Conservation (phyloP, 1,140 invertebrate species). For the Drosophila orena region DNA sequence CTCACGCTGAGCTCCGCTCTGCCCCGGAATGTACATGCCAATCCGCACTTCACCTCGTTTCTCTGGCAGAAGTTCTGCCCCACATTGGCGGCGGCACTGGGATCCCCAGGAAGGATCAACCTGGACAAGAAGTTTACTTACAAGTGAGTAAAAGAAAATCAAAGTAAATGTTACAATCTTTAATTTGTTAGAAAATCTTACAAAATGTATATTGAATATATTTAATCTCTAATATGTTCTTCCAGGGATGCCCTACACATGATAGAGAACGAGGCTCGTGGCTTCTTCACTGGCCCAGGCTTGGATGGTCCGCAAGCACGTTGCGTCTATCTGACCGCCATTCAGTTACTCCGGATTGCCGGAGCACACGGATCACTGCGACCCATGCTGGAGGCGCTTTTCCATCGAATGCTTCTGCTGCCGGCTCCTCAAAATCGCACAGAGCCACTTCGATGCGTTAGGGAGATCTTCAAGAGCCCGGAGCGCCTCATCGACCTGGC, state of each 20-base stretch:
- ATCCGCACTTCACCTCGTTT: conserved; percentile 93
- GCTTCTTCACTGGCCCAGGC: conserved; percentile 82
- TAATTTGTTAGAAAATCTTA: no score
- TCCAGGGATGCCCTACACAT: conserved; percentile 83
- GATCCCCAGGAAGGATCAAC: conserved; percentile 88
- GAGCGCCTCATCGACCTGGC: conserved; percentile 90
- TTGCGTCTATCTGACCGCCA: conserved; percentile 86
- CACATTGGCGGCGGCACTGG: conserved; percentile 93
- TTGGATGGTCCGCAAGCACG: conserved; percentile 82
- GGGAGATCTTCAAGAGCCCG: conserved; percentile 90
- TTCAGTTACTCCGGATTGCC: conserved; percentile 93
- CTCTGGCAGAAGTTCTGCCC: conserved; percentile 97
- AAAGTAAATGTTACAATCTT: no score
- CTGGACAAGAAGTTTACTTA: conserved; percentile 85
- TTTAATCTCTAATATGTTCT: no score
- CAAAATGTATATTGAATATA: no score
- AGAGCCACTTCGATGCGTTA: conserved; percentile 93
- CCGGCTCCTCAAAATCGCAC: conserved; percentile 93
- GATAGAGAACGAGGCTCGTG: conserved; percentile 84
- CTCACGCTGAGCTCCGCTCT: conserved; percentile 93
- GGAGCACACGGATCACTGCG: conserved; percentile 93
- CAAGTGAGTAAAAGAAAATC: conserved; percentile 60
- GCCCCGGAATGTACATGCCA: conserved; percentile 92
- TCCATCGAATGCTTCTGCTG: conserved; percentile 95
- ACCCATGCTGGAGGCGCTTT: conserved; percentile 95